Conservation (phyloP, 30 jellyfish, hydroid and myxozoan species). For the Morbakka virulenta region DNA sequence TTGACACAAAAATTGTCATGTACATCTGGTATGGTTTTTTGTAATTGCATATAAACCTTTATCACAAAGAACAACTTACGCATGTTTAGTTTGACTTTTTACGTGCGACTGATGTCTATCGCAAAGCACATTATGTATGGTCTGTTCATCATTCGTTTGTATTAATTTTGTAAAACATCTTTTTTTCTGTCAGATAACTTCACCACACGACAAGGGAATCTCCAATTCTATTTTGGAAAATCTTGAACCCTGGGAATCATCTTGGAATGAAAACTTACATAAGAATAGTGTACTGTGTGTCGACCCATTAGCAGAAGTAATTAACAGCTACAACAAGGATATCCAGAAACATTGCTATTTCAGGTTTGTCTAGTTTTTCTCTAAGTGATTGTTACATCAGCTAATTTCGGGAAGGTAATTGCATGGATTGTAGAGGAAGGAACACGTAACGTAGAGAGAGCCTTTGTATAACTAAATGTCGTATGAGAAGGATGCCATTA, state of each 20-base stretch:
- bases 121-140: background rate
- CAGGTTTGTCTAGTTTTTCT: too few species aligned
- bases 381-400: too few species aligned
- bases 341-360: conserved; percentile 75
- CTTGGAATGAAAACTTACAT: conserved; percentile 77
- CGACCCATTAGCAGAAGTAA: conserved; percentile 82
- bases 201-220: conserved; percentile 90
- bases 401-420: too few species aligned
- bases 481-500: too few species aligned
- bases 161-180: background rate
- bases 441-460: too few species aligned
- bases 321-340: conserved; percentile 60
- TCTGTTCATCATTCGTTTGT: background rate
- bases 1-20: too few species aligned
- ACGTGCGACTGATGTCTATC: background rate
- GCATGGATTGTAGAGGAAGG: too few species aligned
- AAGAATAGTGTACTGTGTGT: conserved; percentile 54
- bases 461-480: too few species aligned
- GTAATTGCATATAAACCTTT: too few species aligned
- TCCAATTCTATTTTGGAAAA: conserved; percentile 61
- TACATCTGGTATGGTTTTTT: too few species aligned
- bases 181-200: conserved; percentile 45
- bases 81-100: background rate
- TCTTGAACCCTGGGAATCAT: conserved; percentile 77
- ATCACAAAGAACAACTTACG: too few species aligned